A percentile compares a stretch with the other conserved stretches of the same genome.
Conservation (phyloP, 2,888 invertebrate genomes). For the Tachina fera region DNA sequence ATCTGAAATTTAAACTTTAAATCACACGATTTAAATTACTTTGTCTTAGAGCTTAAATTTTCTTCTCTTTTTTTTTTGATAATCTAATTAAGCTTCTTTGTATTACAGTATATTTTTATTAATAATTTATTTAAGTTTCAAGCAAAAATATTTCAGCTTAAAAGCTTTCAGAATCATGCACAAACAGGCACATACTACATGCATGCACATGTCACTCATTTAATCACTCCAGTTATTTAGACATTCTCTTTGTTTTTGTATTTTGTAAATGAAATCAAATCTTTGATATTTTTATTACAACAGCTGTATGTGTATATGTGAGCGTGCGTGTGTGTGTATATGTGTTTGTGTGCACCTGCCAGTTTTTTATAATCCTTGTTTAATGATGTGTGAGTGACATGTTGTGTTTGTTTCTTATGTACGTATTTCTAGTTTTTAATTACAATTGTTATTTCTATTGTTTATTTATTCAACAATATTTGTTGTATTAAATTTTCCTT, state of each 20-base stretch:
- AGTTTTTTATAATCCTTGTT: slow-evolving; percentile 29
- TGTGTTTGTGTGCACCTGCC: background rate
- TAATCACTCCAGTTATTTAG: background rate
- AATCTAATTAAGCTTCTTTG: background rate
- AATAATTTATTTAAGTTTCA: background rate
- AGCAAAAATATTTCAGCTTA: background rate
- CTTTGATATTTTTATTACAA: slow-evolving; percentile 4
- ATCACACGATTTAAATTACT: background rate
- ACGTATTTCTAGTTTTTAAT: slow-evolving; percentile 25
- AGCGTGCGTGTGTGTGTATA: background rate
- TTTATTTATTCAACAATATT: slow-evolving; percentile 22
- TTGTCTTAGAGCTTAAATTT: background rate
- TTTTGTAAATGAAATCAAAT: background rate
- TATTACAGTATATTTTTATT: background rate
- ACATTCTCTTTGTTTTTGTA: background rate
- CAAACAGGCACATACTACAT: background rate
- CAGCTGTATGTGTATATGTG: too few relatives aligned
- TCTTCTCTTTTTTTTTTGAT: too few relatives aligned
- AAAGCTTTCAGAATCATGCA: background rate
- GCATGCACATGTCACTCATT: background rate
- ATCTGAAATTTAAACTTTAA: background rate
- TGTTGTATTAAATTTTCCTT: background rate
- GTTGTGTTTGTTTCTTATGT: background rate
- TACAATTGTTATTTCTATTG: slow-evolving; percentile 24
- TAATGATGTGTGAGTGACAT: slow-evolving; percentile 45